Base-by-base conservation (phyloP, 2,888 invertebrate genomes). In the Hartigia nigra region DNA sequence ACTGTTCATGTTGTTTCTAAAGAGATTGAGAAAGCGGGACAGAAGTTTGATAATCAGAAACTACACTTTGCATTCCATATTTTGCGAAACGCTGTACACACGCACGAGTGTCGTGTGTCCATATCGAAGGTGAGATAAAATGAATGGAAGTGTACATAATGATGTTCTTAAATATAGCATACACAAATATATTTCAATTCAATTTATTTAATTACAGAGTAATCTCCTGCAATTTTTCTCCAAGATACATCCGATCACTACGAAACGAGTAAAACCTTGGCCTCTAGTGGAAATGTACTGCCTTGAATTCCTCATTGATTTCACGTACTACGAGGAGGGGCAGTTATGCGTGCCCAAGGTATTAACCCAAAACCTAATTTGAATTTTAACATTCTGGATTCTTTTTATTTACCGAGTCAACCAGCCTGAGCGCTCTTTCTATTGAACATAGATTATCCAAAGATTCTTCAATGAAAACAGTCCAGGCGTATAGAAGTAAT, bases 61-160 rank as follows among this genome's bases (percentile, higher is more conserved):
- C 87, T 94, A 36, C 90, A 92, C 77, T 90, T 92, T 74, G 91
- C 93, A 11, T 93, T 94, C 84, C 91, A 93, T 82, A 84, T 93
- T 75, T 85, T 94, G 35, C 90, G 92, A 14, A 94, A 95, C 86
- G 92, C 93, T 79, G 91, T 93, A 78, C 90, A 91, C 69, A 93
- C 94, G 74, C 92, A 93, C 23, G 95, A 95, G 86, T 95, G 95
- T 86, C 92, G 95, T 72, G 91, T 93, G 23, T 91, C 94, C 75
- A 91, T 95, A 72, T 88, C 94, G 0, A 95, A 95, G 93, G 95
- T 95, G 90, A 85, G 55, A 55, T 39, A 82, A 77, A 23, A 74
- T n/a, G 12, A 74, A 12, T 78, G 55, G 36, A 76, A 23, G 35
- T 23, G 9, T 55, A 23, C 2, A 5, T 9, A 55, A 23, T 23